Evolutionary conservation across 1,140 invertebrate genomes (phyloP), one percentile per base, ranked within the genome.

Genomic region (Harpegnathos saltator): DNA sequence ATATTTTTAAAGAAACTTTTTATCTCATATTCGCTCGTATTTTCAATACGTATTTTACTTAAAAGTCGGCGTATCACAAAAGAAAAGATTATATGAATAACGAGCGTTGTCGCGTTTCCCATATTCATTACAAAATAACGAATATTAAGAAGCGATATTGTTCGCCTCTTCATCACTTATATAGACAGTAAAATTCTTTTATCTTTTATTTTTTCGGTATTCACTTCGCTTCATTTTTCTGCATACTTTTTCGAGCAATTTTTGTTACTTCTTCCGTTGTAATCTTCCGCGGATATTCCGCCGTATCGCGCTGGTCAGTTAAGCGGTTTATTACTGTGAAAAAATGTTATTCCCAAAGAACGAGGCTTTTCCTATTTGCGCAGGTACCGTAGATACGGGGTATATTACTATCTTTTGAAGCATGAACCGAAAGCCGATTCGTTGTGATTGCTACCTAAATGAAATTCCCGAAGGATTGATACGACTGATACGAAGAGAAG

Each of bases 391-490:
- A 44, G 50, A 61, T 12, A 66, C 29, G 22, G 33, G 15, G 19
- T 59, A 80, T 68, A 86, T 48, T 84, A 86, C 44, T 82, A 48
- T 63, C 29, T 19, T 29, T 84, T 63, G 56, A n/a, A 71, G 44
- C 71, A 71, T 62, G 48, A 58, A 44, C 14, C 7, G 58, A 86
- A 85, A 86, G 83, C 83, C 58, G 77, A 85, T 85, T 82, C 56
- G 66, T 50, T n/a, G 19, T 84, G 63, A 82, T 71, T 82, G 68
- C 14, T 52, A 72, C 24, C 63, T 26, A 69, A 85, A 82, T 81
- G 33, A 86, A 72, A 62, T 78, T 78, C 54, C n/a, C 52, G 33
- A 61, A 1, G 5, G 56, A 58, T 19, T 62, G 38, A 44, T 44
- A 66, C 24, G 19, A 81, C n/a, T 33, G 19, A 81, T 48, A 54